These are phyloP conservation scores for Gobiocypris rarus DNA, from an alignment of 2,113 vertebrate genomes.

Conservation along the genomic window DNA sequence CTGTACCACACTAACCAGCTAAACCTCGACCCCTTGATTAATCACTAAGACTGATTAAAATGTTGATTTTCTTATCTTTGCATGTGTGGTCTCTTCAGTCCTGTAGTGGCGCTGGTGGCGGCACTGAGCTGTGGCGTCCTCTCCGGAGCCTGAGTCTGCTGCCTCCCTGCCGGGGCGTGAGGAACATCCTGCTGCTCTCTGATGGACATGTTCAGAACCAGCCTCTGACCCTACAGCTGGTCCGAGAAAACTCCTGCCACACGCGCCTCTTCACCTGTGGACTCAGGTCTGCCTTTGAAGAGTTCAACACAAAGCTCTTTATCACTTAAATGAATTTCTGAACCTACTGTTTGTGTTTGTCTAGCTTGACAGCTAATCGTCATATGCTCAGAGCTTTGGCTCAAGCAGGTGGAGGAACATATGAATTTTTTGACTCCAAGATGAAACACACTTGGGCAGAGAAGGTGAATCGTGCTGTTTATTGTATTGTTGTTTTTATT, in stretches of 20 bases:
- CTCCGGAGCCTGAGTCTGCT: conserved; percentile 80
- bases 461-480: conserved; percentile 74
- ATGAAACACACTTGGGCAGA: conserved; percentile 82
- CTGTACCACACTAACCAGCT: no score
- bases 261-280: conserved; percentile 87
- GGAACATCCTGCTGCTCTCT: conserved; percentile 84
- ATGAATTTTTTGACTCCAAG: conserved; percentile 86
- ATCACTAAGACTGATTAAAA: no score
- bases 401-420: conserved; percentile 83
- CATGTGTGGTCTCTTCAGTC: conserved; percentile 62
- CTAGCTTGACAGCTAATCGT: conserved; percentile 83
- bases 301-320: conserved; percentile 47
- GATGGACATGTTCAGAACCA: conserved; percentile 87
- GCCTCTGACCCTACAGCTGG: conserved; percentile 75
- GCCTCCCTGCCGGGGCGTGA: conserved; percentile 74
- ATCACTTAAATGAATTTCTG: background rate
- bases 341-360: conserved; percentile 7
- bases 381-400: conserved; percentile 85
- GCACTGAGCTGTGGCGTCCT: conserved; percentile 86
- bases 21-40: no score
- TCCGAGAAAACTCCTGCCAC: conserved; percentile 74
- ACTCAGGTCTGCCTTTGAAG: conserved; percentile 71
- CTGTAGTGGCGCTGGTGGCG: conserved; percentile 76
- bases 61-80: background rate
- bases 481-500: background rate